A percentile compares a stretch with the other conserved stretches of the same genome.
Evolutionary conservation across 2,113 vertebrate genomes (phyloP).

Genomic region (Xenus cinereus): DNA sequence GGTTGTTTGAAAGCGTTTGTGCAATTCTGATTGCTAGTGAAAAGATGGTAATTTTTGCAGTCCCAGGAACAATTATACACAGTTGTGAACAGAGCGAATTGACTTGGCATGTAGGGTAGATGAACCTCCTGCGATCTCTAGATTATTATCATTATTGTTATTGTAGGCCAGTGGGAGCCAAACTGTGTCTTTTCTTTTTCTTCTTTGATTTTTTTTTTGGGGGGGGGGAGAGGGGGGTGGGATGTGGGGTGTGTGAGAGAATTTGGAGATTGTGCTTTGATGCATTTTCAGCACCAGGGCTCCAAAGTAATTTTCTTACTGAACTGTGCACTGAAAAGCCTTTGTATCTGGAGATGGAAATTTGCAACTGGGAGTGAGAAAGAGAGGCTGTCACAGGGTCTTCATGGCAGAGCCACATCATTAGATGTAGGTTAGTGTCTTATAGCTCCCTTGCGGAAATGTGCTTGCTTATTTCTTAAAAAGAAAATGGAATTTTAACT

Average conservation of each 20-base stretch:
- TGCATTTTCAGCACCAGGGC: constrained; percentile 7
- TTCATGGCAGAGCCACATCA: neutral
- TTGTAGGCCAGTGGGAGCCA: neutral
- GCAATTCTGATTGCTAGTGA: neutral
- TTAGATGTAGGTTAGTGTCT: neutral
- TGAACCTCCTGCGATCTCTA: neutral
- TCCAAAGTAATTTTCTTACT: constrained; percentile 13
- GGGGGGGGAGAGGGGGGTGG: too few species aligned
- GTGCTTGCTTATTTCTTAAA: neutral
- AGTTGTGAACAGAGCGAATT: neutral
- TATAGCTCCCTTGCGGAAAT: neutral
- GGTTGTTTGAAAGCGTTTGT: neutral
- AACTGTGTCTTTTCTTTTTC: neutral
- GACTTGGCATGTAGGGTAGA: neutral
- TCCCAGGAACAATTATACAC: neutral
- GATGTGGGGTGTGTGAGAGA: neutral
- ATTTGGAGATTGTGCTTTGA: neutral
- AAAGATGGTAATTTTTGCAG: neutral
- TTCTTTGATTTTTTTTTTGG: neutral
- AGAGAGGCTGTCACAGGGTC: neutral
- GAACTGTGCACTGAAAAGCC: neutral
- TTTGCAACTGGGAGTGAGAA: neutral
- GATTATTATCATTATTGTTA: neutral
- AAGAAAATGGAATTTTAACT: neutral
- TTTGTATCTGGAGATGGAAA: constrained; percentile 12